phyloP scores from a whole-genome alignment of 2,113 vertebrate genomes.

The Lepisosteus oculatus region DNA sequence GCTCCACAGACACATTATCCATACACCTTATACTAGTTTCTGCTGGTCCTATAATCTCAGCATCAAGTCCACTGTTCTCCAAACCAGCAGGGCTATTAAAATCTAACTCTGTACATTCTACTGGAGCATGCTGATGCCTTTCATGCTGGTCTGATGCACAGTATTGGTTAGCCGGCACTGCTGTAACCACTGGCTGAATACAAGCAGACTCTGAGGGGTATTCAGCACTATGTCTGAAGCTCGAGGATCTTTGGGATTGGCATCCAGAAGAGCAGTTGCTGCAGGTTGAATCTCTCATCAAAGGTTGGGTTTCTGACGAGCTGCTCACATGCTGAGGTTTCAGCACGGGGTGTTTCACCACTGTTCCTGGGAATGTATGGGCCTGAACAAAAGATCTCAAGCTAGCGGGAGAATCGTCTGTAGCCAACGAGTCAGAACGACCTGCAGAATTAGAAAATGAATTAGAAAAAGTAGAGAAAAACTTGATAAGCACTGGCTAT shows the following conservation, averaged over 20 bases:
- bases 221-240: not conserved
- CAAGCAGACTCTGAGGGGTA: not conserved
- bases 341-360: conserved; percentile 3
- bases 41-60: not conserved
- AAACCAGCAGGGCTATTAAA: conserved; percentile 55
- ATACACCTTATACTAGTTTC: not conserved
- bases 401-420: not conserved
- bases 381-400: not conserved
- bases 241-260: conserved; percentile 4
- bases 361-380: not conserved
- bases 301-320: conserved; percentile 50
- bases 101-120: conserved; percentile 78
- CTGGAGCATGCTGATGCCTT: conserved; percentile 58
- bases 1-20: not conserved
- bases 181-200: not conserved
- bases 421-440: not conserved
- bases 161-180: conserved; percentile 33
- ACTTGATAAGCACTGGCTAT: too few species aligned
- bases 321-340: conserved; percentile 40
- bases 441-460: too few species aligned
- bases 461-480: too few species aligned
- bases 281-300: conserved; percentile 33
- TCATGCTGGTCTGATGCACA: conserved; percentile 60
- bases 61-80: not conserved
- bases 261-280: conserved; percentile 29